These are phyloP conservation scores for Eudyptes chrysolophus DNA, from an alignment of 2,113 vertebrate genomes.

Conservation along the genomic window DNA sequence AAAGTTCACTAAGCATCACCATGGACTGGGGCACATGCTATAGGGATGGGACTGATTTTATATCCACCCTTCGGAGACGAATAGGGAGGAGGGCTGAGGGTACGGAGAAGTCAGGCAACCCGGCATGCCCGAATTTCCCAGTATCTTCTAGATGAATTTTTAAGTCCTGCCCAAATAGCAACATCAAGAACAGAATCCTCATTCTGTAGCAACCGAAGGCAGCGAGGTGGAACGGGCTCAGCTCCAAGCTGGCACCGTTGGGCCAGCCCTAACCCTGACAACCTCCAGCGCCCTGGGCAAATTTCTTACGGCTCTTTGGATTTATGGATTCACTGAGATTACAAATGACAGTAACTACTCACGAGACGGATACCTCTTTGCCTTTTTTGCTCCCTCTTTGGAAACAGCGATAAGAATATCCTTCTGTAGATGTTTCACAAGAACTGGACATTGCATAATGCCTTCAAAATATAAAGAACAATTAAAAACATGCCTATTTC, in stretches of 20 bases:
- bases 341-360: not conserved
- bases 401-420: not conserved
- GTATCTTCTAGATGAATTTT: not conserved
- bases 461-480: not conserved
- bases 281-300: not conserved
- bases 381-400: not conserved
- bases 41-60: not conserved
- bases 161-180: not conserved
- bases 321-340: not conserved
- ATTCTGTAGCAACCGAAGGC: not conserved
- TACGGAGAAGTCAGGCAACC: not conserved
- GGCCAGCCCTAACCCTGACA: not conserved
- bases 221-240: not conserved
- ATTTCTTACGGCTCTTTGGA: not conserved
- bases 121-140: accelerated
- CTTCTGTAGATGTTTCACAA: not conserved
- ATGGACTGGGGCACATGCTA: accelerated
- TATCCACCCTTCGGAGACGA: not conserved
- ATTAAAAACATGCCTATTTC: not conserved
- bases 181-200: not conserved
- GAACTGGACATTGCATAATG: not conserved
- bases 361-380: not conserved
- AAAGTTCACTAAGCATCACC: not conserved
- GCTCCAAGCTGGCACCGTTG: not conserved
- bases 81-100: accelerated